These are phyloP conservation scores for Lutjanus argentimaculatus DNA, from an alignment of 2,797 vertebrate species.

Conservation along the genomic window DNA sequence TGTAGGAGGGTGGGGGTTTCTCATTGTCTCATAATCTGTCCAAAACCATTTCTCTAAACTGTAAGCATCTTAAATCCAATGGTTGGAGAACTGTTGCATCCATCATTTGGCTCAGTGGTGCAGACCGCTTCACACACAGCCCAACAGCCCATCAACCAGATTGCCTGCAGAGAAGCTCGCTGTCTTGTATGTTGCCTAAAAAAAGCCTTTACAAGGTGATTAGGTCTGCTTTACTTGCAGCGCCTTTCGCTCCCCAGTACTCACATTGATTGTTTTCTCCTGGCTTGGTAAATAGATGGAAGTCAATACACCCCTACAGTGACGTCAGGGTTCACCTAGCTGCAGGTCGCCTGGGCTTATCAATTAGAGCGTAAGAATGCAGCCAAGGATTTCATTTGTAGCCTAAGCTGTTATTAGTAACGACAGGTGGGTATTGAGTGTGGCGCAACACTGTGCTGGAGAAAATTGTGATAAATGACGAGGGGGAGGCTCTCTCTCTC, in stretches of 20 bases:
- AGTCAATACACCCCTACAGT: constrained; percentile 67
- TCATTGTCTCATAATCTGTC: not conserved
- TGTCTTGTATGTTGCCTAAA: constrained; percentile 28
- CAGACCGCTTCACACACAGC: constrained; percentile 26
- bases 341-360: constrained; percentile 65
- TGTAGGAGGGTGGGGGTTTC: not conserved
- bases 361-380: constrained; percentile 71
- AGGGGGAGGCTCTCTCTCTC: constrained; percentile 35
- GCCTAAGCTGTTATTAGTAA: constrained; percentile 77
- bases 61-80: constrained; percentile 1
- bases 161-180: constrained; percentile 13
- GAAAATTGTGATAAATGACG: constrained; percentile 84
- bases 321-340: constrained; percentile 72
- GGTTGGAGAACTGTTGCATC: constrained; percentile 26
- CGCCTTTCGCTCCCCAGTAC: constrained; percentile 47
- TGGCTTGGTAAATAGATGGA: constrained; percentile 67
- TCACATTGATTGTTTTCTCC: constrained; percentile 76
- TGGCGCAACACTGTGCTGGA: constrained; percentile 58
- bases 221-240: constrained; percentile 64
- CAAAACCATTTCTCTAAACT: constrained; percentile 15
- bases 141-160: constrained; percentile 34
- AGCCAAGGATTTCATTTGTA: constrained; percentile 71
- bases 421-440: constrained; percentile 80
- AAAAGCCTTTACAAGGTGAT: constrained; percentile 58
- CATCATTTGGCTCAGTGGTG: constrained; percentile 29